Conservation (phyloP, 2,797 vertebrate species). For the Melopsittacus undulatus region DNA sequence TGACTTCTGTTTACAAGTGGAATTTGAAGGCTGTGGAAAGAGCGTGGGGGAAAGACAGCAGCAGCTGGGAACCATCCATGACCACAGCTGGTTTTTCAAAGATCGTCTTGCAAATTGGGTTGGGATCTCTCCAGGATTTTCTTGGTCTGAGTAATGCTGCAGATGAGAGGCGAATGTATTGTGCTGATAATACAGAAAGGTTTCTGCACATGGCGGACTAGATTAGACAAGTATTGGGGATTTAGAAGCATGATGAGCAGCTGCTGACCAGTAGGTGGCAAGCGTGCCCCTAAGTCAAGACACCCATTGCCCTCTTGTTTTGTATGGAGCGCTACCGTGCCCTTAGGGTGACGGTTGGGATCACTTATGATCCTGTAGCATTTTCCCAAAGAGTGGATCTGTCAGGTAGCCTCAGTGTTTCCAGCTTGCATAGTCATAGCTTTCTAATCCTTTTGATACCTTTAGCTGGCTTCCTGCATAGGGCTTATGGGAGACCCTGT, state of each 20-base stretch:
- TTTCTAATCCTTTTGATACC: neutral
- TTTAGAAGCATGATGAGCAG: neutral
- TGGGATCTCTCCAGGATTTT: neutral
- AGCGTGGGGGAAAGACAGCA: neutral
- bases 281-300: neutral
- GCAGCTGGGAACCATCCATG: constrained; percentile 12
- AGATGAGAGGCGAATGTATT: neutral
- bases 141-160: neutral
- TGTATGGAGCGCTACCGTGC: neutral
- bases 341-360: neutral
- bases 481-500: neutral
- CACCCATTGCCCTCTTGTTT: neutral
- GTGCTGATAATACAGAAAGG: neutral
- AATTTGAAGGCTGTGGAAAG: neutral
- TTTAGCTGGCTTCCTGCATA: neutral
- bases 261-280: constrained; percentile 1
- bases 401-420: neutral
- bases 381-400: neutral
- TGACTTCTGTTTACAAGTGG: neutral
- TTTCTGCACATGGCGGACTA: neutral
- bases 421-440: neutral
- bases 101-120: neutral
- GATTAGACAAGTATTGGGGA: neutral
- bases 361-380: neutral
- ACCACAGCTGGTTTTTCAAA: constrained; percentile 17